phyloP scores from a whole-genome alignment of 2,113 vertebrate species.

The Tupaia chinensis region DNA sequence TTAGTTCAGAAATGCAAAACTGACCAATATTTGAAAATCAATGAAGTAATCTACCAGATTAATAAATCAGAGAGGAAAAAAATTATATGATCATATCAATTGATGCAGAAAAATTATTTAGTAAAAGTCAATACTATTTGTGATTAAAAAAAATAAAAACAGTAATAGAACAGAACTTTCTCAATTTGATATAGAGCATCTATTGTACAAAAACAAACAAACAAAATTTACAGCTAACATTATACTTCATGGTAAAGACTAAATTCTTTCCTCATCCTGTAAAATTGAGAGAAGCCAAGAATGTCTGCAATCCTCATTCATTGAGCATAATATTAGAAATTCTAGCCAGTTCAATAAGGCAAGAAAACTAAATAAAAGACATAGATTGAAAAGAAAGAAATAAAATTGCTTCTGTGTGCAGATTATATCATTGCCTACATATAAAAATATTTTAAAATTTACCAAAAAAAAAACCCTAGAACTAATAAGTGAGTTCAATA shows the following conservation, averaged over 20 bases:
- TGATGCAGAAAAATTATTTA: background rate
- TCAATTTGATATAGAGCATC: background rate
- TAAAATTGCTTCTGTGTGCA: background rate
- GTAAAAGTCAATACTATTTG: background rate
- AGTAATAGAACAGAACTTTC: background rate
- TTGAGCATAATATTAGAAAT: background rate
- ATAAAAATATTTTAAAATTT: background rate
- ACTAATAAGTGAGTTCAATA: background rate
- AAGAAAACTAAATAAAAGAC: constrained; percentile 7
- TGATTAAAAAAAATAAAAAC: background rate
- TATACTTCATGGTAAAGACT: background rate
- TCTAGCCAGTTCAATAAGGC: background rate
- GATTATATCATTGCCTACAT: background rate
- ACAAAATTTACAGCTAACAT: background rate
- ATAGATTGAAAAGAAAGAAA: background rate
- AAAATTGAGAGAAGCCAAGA: background rate
- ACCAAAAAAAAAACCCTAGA: background rate
- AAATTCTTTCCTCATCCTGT: background rate
- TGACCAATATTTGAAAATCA: background rate
- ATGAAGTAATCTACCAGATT: background rate
- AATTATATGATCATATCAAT: background rate
- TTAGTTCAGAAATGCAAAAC: background rate
- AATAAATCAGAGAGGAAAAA: background rate
- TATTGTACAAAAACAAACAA: background rate
- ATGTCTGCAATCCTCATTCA: background rate